These are phyloP conservation scores for Leptosomus discolor DNA, from an alignment of 2,113 vertebrate species.

Conservation along the genomic window DNA sequence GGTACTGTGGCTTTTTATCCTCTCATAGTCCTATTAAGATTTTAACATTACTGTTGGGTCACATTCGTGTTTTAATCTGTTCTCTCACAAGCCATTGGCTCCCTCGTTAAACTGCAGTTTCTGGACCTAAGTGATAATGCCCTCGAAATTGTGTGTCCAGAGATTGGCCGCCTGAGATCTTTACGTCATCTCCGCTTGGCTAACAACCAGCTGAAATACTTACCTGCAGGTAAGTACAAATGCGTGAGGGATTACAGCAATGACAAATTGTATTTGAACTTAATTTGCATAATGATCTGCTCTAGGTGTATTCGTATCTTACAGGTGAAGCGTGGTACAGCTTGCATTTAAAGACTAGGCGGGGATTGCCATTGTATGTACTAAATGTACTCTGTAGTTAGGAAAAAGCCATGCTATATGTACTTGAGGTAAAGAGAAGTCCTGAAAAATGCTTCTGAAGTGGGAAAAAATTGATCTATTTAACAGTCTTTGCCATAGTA, in stretches of 20 bases:
- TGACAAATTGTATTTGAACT: neutral
- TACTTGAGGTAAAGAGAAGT: neutral
- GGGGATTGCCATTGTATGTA: neutral
- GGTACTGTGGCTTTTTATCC: neutral
- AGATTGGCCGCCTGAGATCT: constrained; percentile 90
- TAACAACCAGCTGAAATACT: constrained; percentile 89
- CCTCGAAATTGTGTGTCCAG: constrained; percentile 90
- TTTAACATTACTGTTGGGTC: neutral
- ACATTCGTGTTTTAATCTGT: constrained; percentile 35
- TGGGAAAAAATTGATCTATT: neutral
- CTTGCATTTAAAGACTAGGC: neutral
- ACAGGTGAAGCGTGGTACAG: neutral
- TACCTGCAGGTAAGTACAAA: constrained; percentile 83
- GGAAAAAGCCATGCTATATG: neutral
- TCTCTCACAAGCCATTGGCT: constrained; percentile 86
- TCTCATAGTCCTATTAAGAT: neutral
- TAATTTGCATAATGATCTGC: neutral
- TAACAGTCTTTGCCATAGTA: neutral
- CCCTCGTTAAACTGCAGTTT: constrained; percentile 89
- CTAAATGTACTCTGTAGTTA: neutral
- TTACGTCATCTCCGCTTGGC: constrained; percentile 90
- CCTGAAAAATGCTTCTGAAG: neutral
- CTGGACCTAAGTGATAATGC: constrained; percentile 94
- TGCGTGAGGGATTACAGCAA: neutral
- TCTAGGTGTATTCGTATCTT: neutral